Evolutionary conservation across 2,888 invertebrate genomes (phyloP).

Genomic region (Stenoptilia bipunctidactyla): DNA sequence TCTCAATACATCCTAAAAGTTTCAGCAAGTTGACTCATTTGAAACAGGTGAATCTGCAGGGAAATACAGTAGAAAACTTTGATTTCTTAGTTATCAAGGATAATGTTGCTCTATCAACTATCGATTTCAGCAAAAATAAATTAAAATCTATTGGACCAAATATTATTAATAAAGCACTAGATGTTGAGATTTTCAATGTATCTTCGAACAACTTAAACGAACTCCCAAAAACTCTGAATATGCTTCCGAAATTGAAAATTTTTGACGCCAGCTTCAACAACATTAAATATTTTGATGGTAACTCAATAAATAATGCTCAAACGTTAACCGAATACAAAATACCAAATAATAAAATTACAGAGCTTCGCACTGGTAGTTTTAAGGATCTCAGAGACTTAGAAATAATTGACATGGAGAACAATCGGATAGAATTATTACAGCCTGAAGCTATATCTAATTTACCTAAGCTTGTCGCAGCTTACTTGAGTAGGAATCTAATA

Average conservation of each 20-base stretch:
- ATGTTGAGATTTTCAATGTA: slow-evolving; percentile 80
- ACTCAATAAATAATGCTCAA: slow-evolving; percentile 77
- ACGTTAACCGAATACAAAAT: slow-evolving; percentile 79
- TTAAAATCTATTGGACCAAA: slow-evolving; percentile 76
- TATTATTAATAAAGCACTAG: slow-evolving; percentile 73
- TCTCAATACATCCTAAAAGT: slow-evolving; percentile 74
- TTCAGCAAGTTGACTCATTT: slow-evolving; percentile 75
- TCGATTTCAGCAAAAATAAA: slow-evolving; percentile 84
- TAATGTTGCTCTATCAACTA: slow-evolving; percentile 71
- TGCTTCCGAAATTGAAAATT: slow-evolving; percentile 76
- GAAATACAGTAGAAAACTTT: slow-evolving; percentile 81
- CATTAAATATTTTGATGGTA: slow-evolving; percentile 77
- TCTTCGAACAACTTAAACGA: slow-evolving; percentile 83
- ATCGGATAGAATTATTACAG: slow-evolving; percentile 82
- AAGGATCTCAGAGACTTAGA: slow-evolving; percentile 78
- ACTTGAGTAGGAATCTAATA: slow-evolving; percentile 80
- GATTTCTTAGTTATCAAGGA: slow-evolving; percentile 78
- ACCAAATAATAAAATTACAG: slow-evolving; percentile 80
- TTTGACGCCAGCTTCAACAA: slow-evolving; percentile 86
- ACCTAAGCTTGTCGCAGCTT: slow-evolving; percentile 77
- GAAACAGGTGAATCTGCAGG: slow-evolving; percentile 79
- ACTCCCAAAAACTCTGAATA: slow-evolving; percentile 78
- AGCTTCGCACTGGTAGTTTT: slow-evolving; percentile 79
- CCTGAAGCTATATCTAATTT: slow-evolving; percentile 78
- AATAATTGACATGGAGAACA: slow-evolving; percentile 83